phyloP scores from a whole-genome alignment of 2,113 vertebrate species.

The Amia ocellicauda region DNA sequence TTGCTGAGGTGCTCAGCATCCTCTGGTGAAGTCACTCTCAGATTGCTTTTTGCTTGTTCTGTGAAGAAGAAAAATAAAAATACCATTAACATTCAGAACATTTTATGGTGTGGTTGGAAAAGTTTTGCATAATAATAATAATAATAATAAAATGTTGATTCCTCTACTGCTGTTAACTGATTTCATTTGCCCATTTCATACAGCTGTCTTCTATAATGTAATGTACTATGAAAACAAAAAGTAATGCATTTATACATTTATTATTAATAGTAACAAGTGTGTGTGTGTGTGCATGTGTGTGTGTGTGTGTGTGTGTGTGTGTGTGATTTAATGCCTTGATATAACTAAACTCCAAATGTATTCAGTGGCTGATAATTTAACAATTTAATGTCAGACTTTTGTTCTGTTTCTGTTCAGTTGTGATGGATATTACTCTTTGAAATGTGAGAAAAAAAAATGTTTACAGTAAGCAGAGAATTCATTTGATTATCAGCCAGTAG shows the following conservation, averaged over 20 bases:
- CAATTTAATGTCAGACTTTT: too few relatives aligned
- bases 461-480: too few relatives aligned
- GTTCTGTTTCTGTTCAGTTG: too few relatives aligned
- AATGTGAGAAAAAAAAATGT: too few relatives aligned
- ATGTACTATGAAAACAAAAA: slow-evolving; percentile 24
- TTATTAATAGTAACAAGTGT: not conserved
- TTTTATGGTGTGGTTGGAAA: too few relatives aligned
- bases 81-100: too few relatives aligned
- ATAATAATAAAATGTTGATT: not conserved
- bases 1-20: slow-evolving; percentile 52
- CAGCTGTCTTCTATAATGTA: not conserved
- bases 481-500: too few relatives aligned
- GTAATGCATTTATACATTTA: not conserved
- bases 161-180: not conserved
- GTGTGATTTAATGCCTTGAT: too few relatives aligned
- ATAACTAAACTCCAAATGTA: too few relatives aligned
- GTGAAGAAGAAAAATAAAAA: slow-evolving; percentile 24
- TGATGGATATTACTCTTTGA: too few relatives aligned
- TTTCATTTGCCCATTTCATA: too few relatives aligned
- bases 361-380: too few relatives aligned
- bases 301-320: not conserved
- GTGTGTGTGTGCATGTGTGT: not conserved
- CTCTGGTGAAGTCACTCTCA: slow-evolving; percentile 61
- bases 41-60: slow-evolving; percentile 66
- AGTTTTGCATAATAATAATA: not conserved